Percentiles rank a stretch among this genome's conserved stretches.
Conservation (phyloP, 2,113 vertebrate species). For the Periophthalmodon schlosseri region DNA sequence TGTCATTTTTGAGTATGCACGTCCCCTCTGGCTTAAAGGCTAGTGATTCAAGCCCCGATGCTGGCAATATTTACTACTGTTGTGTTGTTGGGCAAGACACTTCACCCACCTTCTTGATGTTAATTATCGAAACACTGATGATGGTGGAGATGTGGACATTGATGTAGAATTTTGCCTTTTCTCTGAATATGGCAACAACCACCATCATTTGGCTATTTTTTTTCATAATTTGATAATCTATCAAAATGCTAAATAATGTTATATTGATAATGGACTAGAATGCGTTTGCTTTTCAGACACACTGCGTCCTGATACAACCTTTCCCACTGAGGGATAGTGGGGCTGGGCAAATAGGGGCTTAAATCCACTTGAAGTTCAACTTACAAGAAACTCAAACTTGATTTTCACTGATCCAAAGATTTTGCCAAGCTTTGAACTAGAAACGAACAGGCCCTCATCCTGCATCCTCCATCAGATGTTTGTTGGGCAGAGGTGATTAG, state of each 20-base stretch:
- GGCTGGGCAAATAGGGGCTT: background rate
- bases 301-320: background rate
- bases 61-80: no score
- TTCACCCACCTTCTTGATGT: no score
- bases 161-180: background rate
- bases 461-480: slow-evolving; percentile 36
- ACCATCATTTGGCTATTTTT: background rate
- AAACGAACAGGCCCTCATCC: slow-evolving; percentile 36
- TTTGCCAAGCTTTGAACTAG: slow-evolving; percentile 24
- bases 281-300: background rate
- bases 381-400: slow-evolving; percentile 24
- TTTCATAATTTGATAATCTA: background rate
- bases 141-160: background rate
- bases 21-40: no score
- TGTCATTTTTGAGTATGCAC: no score
- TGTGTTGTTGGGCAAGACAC: background rate
- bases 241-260: background rate
- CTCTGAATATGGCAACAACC: background rate
- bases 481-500: slow-evolving; percentile 51
- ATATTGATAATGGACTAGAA: background rate
- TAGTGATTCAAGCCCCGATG: no score
- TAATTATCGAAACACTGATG: no score
- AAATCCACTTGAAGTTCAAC: background rate
- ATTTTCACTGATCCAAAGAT: slow-evolving; percentile 36
- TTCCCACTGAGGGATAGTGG: background rate